Conservation (phyloP, 2,888 invertebrate genomes). For the Coenonympha arcania region DNA sequence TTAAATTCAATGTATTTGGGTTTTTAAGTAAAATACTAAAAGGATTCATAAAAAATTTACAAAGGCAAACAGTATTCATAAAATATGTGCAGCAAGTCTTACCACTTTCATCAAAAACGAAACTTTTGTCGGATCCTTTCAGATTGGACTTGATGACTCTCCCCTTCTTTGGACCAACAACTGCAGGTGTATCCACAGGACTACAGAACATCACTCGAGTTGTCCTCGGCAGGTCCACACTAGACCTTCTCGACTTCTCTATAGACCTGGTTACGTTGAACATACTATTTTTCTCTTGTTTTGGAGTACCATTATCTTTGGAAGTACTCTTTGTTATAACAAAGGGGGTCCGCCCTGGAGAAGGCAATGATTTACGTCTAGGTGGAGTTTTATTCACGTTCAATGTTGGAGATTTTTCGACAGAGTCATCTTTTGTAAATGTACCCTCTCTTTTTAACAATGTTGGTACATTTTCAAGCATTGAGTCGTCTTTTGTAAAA, state of each 20-base stretch:
- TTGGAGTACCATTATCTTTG: conserved; percentile 27
- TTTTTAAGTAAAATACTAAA: no score
- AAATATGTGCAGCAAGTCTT: conserved; percentile 27
- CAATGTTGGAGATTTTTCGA: conserved; percentile 20
- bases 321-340: conserved; percentile 36
- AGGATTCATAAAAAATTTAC: background rate
- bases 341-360: conserved; percentile 60
- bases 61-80: background rate
- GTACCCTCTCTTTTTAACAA: conserved; percentile 45
- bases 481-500: conserved; percentile 52
- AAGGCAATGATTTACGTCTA: conserved; percentile 41
- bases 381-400: conserved; percentile 38
- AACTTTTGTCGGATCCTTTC: conserved; percentile 68
- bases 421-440: conserved; percentile 50
- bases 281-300: no score
- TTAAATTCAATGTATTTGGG: no score
- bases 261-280: conserved; percentile 58
- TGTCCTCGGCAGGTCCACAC: conserved; percentile 36
- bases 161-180: conserved; percentile 42
- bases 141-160: conserved; percentile 66
- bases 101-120: conserved; percentile 47
- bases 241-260: conserved; percentile 43
- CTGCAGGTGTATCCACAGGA: conserved; percentile 46
- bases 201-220: conserved; percentile 67
- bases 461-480: background rate